Conservation (phyloP, 2,797 vertebrate genomes). For the Eurystomus glaucurus region DNA sequence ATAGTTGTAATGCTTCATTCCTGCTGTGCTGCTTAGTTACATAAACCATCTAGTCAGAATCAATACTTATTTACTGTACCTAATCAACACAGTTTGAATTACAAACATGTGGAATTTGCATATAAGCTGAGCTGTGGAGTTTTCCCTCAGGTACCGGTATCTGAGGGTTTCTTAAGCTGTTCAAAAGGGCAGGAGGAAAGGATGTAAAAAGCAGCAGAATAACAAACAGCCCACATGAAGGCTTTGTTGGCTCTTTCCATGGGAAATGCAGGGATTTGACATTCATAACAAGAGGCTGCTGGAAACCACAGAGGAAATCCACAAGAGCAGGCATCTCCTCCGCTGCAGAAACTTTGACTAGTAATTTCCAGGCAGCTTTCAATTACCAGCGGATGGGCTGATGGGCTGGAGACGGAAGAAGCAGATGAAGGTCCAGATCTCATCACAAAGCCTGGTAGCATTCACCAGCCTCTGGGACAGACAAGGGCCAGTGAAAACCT, state of each 20-base stretch:
- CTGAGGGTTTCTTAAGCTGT: background rate
- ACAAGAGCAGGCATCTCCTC: background rate
- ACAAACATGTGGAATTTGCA: conserved; percentile 44
- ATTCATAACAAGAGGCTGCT: conserved; percentile 31
- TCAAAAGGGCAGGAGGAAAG: conserved; percentile 30
- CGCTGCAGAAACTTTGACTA: background rate
- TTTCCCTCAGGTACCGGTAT: conserved; percentile 45
- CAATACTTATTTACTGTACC: conserved; percentile 77
- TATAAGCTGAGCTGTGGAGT: background rate
- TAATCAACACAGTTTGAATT: conserved; percentile 72
- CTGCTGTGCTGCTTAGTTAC: conserved; percentile 69
- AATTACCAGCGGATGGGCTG: background rate
- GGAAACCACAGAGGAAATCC: conserved; percentile 31
- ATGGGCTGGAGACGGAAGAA: background rate
- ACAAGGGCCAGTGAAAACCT: background rate
- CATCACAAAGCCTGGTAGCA: background rate
- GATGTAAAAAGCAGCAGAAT: background rate
- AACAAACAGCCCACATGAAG: background rate
- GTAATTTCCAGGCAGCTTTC: background rate
- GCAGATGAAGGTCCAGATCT: background rate
- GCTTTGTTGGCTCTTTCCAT: conserved; percentile 5
- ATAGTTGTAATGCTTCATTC: conserved; percentile 66
- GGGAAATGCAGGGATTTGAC: background rate
- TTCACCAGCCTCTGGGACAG: background rate
- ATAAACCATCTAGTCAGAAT: conserved; percentile 72